Conservation (phyloP, 1,140 invertebrate species). For the Onthophagus taurus region DNA sequence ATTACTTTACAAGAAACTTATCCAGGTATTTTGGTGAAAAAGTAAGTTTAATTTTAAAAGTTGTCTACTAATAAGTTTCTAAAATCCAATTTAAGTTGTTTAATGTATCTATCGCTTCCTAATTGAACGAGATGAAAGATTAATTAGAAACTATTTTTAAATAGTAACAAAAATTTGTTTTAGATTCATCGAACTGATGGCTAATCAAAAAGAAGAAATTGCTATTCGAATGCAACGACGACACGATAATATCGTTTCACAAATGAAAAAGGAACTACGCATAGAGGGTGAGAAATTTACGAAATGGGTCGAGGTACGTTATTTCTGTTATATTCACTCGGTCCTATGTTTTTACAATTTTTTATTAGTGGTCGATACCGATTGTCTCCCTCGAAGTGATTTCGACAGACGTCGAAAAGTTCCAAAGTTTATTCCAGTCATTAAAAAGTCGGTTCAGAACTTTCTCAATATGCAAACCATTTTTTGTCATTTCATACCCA, state of each 20-base stretch:
- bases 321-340: neutral
- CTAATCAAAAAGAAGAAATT: conserved; percentile 32
- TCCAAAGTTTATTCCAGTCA: neutral
- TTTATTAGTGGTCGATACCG: neutral
- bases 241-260: conserved; percentile 32
- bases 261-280: conserved; percentile 34
- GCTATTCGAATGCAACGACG: conserved; percentile 30
- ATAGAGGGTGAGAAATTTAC: conserved; percentile 30
- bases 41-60: conserved; percentile 16
- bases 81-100: too few relatives aligned
- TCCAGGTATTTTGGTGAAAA: conserved; percentile 28
- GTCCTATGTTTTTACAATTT: conserved; percentile 2
- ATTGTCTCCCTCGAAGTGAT: neutral
- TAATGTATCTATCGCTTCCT: too few relatives aligned
- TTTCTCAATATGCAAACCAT: neutral
- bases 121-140: too few relatives aligned
- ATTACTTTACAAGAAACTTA: conserved; percentile 24
- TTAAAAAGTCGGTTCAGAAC: neutral
- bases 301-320: conserved; percentile 24
- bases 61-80: too few relatives aligned
- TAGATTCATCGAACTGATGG: conserved; percentile 26
- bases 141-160: too few relatives aligned
- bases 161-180: too few relatives aligned
- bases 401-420: neutral
- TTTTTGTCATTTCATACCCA: too few relatives aligned